phyloP scores from a whole-genome alignment of 2,888 invertebrate genomes.

The Brachyopa scutellaris region DNA sequence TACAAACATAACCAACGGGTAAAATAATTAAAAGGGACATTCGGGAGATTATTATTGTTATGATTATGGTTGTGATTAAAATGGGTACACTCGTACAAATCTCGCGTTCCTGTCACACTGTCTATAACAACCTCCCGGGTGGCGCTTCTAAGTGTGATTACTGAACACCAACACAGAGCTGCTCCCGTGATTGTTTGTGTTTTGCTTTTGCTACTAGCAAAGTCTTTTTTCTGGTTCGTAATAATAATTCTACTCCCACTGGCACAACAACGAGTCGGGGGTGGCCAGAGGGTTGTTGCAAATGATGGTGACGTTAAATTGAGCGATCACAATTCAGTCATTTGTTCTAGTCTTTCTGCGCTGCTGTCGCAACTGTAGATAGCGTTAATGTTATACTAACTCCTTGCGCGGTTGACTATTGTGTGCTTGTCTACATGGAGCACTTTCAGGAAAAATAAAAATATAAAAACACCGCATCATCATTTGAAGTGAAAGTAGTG shows the following conservation, averaged over 20 bases:
- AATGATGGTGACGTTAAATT: constrained; percentile 64
- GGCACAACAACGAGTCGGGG: not conserved
- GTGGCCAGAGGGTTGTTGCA: constrained; percentile 31
- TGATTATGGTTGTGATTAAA: constrained; percentile 42
- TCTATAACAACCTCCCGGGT: constrained; percentile 18
- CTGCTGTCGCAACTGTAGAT: constrained; percentile 41
- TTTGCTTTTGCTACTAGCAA: constrained; percentile 33
- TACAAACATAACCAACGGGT: constrained; percentile 10
- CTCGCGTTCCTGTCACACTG: not conserved
- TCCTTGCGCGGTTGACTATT: constrained; percentile 23
- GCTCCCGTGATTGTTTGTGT: constrained; percentile 34
- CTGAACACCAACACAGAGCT: not conserved
- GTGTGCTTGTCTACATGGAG: not conserved
- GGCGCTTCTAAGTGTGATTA: constrained; percentile 32
- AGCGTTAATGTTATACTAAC: constrained; percentile 39
- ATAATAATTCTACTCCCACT: constrained; percentile 49
- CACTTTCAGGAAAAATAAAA: not conserved
- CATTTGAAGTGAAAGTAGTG: constrained; percentile 3
- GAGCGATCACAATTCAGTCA: constrained; percentile 70
- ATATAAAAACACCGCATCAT: not conserved
- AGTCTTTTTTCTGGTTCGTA: constrained; percentile 28
- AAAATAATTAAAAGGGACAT: constrained; percentile 48
- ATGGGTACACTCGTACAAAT: not conserved
- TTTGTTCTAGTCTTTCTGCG: constrained; percentile 51
- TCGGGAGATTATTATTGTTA: constrained; percentile 28